Conservation (phyloP, 2,797 vertebrate genomes). For the Trachops cirrhosus region DNA sequence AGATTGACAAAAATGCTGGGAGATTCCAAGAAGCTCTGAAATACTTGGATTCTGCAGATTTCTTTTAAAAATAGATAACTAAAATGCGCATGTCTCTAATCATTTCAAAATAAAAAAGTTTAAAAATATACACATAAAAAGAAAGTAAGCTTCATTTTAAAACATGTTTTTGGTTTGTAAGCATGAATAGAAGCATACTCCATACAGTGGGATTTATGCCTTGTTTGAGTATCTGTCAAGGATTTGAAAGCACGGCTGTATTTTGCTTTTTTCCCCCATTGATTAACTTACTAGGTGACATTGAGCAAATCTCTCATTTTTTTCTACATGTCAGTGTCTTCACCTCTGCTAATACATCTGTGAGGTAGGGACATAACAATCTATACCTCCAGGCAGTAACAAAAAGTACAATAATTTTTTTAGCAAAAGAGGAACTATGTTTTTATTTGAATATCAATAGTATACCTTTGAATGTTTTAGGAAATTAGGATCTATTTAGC, state of each 20-base stretch:
- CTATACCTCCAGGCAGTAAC: neutral
- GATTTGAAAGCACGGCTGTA: neutral
- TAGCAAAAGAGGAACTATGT: neutral
- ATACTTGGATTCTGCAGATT: neutral
- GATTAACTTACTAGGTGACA: neutral
- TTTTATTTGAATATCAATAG: neutral
- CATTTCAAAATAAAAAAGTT: neutral
- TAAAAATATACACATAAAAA: neutral
- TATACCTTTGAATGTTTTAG: neutral
- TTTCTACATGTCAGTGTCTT: neutral
- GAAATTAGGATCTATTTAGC: neutral
- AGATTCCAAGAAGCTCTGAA: neutral
- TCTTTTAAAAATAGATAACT: neutral
- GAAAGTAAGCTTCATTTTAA: neutral
- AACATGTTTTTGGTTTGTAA: neutral
- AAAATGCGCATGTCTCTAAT: neutral
- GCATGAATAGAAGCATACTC: no score
- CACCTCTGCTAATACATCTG: neutral
- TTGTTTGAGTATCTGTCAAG: neutral
- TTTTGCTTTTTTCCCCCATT: neutral
- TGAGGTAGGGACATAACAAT: neutral
- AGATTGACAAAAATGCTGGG: neutral
- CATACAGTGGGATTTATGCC: neutral
- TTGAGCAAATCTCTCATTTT: neutral
- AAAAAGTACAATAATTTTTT: neutral